phyloP scores from a whole-genome alignment of 2,113 vertebrate species.

The Oncorhynchus masou region DNA sequence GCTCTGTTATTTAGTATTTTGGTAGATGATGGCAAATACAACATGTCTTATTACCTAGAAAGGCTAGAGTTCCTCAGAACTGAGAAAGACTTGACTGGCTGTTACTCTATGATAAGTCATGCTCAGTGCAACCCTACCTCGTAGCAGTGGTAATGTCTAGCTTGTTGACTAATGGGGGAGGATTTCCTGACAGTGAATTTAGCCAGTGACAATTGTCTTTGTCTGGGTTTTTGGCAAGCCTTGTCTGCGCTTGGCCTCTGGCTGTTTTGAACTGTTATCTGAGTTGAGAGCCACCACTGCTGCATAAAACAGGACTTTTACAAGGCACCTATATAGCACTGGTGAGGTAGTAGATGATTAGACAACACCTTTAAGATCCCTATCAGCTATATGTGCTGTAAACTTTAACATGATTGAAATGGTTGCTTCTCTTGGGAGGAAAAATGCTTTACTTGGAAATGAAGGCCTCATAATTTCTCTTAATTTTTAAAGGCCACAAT shows the following conservation, averaged over 20 bases:
- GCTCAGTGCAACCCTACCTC: slow-evolving; percentile 8
- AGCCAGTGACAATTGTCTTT: slow-evolving; percentile 31
- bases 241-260: not conserved
- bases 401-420: too few relatives aligned
- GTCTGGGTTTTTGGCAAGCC: slow-evolving; percentile 8
- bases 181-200: slow-evolving; percentile 34
- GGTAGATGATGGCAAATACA: slow-evolving; percentile 3
- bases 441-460: too few relatives aligned
- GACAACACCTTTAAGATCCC: too few relatives aligned
- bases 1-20: not conserved
- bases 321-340: not conserved
- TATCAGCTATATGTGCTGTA: too few relatives aligned
- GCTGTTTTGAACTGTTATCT: not conserved
- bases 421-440: too few relatives aligned
- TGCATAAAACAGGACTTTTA: not conserved
- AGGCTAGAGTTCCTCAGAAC: not conserved
- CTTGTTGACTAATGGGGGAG: slow-evolving; percentile 42
- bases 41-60: not conserved
- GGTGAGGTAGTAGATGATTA: not conserved
- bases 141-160: slow-evolving; percentile 27
- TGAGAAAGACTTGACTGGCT: not conserved
- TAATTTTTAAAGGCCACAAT: too few relatives aligned
- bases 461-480: too few relatives aligned
- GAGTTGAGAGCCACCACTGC: not conserved
- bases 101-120: not conserved